phyloP scores from a whole-genome alignment of 2,888 invertebrate genomes.

The Plebejus melissa region DNA sequence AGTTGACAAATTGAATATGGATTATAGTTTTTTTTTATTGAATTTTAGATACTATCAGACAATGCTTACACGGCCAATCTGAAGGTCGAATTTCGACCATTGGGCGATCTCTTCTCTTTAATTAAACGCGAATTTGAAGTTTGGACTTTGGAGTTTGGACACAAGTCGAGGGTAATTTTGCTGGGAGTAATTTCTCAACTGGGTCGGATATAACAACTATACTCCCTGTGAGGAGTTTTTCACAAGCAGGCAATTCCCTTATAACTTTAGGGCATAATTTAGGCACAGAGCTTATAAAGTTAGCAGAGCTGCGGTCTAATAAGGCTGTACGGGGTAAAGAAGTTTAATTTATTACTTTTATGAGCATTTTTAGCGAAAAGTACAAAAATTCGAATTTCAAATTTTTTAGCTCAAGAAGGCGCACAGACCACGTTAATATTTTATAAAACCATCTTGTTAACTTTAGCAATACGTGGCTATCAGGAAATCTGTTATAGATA shows the following conservation, averaged over 20 bases:
- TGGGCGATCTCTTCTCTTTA: not conserved
- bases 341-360: not conserved
- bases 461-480: no score
- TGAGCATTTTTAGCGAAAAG: not conserved
- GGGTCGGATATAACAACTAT: not conserved
- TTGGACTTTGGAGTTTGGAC: not conserved
- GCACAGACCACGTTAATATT: no score
- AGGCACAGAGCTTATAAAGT: not conserved
- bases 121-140: not conserved
- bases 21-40: no score
- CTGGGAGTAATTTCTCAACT: conserved; percentile 11
- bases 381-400: no score
- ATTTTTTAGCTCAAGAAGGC: no score
- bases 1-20: no score
- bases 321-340: not conserved
- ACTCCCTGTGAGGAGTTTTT: not conserved
- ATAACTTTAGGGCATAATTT: not conserved
- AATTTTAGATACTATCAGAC: no score
- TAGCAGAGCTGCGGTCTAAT: not conserved
- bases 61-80: no score
- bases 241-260: not conserved
- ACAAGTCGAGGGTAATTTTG: not conserved
- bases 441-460: no score
- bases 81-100: no score
- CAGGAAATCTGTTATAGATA: no score